Conservation (phyloP, 2,888 invertebrate genomes). For the Crepidodera aurea region DNA sequence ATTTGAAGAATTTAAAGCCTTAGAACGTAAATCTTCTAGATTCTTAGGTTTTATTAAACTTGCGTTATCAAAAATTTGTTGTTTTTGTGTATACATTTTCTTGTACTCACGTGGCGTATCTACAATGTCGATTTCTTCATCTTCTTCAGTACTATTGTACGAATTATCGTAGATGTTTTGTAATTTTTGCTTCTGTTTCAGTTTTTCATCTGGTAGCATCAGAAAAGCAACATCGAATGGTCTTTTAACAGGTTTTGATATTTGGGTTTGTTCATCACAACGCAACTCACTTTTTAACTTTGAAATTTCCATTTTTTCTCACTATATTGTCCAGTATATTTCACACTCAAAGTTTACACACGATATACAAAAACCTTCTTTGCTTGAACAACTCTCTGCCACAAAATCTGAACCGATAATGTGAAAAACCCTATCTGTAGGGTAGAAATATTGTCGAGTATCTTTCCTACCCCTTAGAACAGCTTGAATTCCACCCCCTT, state of each 20-base stretch:
- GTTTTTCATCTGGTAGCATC: slow-evolving; percentile 86
- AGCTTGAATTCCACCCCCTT: slow-evolving; percentile 54
- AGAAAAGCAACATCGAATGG: slow-evolving; percentile 92
- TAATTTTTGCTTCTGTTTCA: slow-evolving; percentile 70
- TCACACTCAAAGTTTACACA: slow-evolving; percentile 28
- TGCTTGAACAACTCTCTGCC: slow-evolving; percentile 41
- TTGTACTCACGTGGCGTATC: slow-evolving; percentile 48
- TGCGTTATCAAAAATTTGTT: slow-evolving; percentile 71
- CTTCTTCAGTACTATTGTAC: slow-evolving; percentile 51
- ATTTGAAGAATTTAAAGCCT: slow-evolving; percentile 57
- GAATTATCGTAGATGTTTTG: slow-evolving; percentile 55
- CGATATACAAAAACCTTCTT: slow-evolving; percentile 12
- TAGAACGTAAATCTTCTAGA: slow-evolving; percentile 60
- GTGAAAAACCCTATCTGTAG: slow-evolving; percentile 59
- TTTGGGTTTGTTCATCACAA: slow-evolving; percentile 53
- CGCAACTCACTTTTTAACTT: slow-evolving; percentile 63
- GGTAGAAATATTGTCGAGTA: slow-evolving; percentile 61
- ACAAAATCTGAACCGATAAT: slow-evolving; percentile 57
- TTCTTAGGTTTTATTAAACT: slow-evolving; percentile 62
- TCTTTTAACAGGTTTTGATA: slow-evolving; percentile 69
- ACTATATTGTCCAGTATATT: slow-evolving; percentile 57
- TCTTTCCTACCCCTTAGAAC: slow-evolving; percentile 56
- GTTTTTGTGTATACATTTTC: slow-evolving; percentile 59
- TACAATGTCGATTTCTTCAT: slow-evolving; percentile 56
- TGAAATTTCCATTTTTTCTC: slow-evolving; percentile 63